These are phyloP conservation scores for Gambusia holbrooki DNA, from an alignment of 2,113 vertebrate genomes.

Conservation along the genomic window DNA sequence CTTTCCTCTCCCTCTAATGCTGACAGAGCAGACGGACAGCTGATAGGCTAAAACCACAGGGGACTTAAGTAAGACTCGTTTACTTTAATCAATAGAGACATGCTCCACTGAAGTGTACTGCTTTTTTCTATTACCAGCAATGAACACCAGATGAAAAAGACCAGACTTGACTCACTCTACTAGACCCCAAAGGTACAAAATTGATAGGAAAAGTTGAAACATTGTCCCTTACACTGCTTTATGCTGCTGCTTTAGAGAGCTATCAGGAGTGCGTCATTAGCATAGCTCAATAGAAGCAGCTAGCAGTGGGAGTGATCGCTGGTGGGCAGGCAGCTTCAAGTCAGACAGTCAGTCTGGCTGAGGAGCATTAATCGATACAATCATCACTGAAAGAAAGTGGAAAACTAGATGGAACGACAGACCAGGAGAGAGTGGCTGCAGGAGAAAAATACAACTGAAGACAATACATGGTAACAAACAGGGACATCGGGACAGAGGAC, in stretches of 20 bases:
- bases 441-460: not conserved
- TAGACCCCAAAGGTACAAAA: slow-evolving; percentile 4
- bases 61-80: slow-evolving; percentile 12
- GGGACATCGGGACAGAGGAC: not conserved
- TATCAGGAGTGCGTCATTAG: slow-evolving; percentile 10
- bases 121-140: slow-evolving; percentile 17
- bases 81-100: slow-evolving; percentile 53
- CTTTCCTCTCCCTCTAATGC: slow-evolving; percentile 33
- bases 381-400: slow-evolving; percentile 14
- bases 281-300: slow-evolving; percentile 16
- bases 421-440: slow-evolving; percentile 1
- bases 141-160: slow-evolving; percentile 3
- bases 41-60: slow-evolving; percentile 26
- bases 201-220: slow-evolving; percentile 11
- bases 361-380: slow-evolving; percentile 36
- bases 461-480: not conserved
- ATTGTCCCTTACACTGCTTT: not conserved
- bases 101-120: slow-evolving; percentile 20
- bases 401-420: slow-evolving; percentile 8
- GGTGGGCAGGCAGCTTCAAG: slow-evolving; percentile 17
- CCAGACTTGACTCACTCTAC: not conserved
- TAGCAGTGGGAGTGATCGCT: slow-evolving; percentile 10
- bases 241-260: slow-evolving; percentile 6
- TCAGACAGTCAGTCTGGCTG: slow-evolving; percentile 11
- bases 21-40: slow-evolving; percentile 50